Evolutionary conservation across 53 echinoderm and acorn worm genomes (phyloP).

Genomic region (Echinarachnius parma): DNA sequence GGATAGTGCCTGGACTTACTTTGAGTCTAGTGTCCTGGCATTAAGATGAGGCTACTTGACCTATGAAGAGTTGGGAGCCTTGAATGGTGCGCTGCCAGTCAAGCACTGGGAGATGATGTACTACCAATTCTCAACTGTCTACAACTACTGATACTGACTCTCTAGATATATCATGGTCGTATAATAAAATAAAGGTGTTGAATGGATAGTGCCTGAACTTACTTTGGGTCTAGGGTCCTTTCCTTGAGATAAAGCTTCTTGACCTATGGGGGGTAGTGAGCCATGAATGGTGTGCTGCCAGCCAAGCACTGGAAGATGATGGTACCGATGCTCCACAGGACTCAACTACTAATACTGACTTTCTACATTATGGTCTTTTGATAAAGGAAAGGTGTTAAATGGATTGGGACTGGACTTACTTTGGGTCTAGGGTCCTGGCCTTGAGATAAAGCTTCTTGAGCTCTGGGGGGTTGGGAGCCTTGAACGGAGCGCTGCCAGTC

Average conservation of each 20-base stretch:
- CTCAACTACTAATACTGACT: no score
- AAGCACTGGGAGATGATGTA: conserved; percentile 95
- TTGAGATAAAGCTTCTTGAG: conserved; percentile 88
- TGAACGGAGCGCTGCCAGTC: conserved; percentile 89
- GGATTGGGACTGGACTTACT: no score
- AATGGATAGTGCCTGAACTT: conserved; percentile 53
- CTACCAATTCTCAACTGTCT: no score
- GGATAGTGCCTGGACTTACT: no score
- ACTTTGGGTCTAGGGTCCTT: conserved; percentile 73
- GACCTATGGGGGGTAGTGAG: conserved; percentile 81
- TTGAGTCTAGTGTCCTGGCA: no score
- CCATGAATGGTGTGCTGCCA: conserved; percentile 86
- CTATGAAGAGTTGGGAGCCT: conserved; percentile 85
- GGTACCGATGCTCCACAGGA: no score
- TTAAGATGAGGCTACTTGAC: conserved; percentile 91
- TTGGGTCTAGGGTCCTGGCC: conserved; percentile 68
- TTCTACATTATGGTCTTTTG: no score
- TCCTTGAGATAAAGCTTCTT: conserved; percentile 87
- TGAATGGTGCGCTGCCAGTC: conserved; percentile 89
- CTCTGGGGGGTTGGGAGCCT: conserved; percentile 87
- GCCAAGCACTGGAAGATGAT: conserved; percentile 98
- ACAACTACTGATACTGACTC: no score
- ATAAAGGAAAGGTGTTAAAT: no score
- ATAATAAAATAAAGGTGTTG: no score
- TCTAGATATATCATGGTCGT: no score